Conservation (phyloP, 2,113 vertebrate species). For the Antennarius striatus region DNA sequence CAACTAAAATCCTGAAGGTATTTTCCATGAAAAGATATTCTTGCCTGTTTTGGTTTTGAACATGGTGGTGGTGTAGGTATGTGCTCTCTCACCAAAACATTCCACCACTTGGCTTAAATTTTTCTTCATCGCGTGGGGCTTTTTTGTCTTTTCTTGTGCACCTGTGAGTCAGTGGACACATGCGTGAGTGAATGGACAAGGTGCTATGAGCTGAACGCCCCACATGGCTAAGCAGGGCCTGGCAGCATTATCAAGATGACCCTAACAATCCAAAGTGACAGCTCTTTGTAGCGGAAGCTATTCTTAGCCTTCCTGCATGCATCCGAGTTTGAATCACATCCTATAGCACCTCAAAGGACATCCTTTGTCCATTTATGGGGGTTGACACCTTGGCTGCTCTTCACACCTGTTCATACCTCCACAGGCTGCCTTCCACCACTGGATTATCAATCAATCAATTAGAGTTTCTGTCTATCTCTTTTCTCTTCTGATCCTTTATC, state of each 20-base stretch:
- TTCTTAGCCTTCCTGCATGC: slow-evolving; percentile 55
- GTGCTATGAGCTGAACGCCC: slow-evolving; percentile 9
- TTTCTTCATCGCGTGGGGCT: not conserved
- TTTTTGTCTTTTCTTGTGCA: slow-evolving; percentile 6
- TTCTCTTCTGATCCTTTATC: not conserved
- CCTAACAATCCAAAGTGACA: slow-evolving; percentile 62
- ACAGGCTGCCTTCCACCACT: not conserved
- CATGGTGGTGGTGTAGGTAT: too few species aligned
- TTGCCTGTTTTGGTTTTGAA: too few species aligned
- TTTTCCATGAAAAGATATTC: too few species aligned
- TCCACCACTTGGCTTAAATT: too few species aligned
- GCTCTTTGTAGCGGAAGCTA: slow-evolving; percentile 61
- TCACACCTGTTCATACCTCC: slow-evolving; percentile 25
- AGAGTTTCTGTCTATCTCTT: not conserved
- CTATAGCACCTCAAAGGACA: not conserved
- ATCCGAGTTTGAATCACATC: slow-evolving; percentile 18
- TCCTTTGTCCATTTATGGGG: slow-evolving; percentile 11
- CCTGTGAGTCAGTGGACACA: not conserved
- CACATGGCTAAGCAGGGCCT: slow-evolving; percentile 38
- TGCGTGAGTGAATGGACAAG: not conserved
- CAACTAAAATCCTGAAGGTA: too few species aligned
- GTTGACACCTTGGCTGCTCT: slow-evolving; percentile 16
- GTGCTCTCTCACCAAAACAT: too few species aligned
- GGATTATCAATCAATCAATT: not conserved
- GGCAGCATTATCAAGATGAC: slow-evolving; percentile 31